Conservation (phyloP, 2,113 vertebrate species). For the Lota lota region DNA sequence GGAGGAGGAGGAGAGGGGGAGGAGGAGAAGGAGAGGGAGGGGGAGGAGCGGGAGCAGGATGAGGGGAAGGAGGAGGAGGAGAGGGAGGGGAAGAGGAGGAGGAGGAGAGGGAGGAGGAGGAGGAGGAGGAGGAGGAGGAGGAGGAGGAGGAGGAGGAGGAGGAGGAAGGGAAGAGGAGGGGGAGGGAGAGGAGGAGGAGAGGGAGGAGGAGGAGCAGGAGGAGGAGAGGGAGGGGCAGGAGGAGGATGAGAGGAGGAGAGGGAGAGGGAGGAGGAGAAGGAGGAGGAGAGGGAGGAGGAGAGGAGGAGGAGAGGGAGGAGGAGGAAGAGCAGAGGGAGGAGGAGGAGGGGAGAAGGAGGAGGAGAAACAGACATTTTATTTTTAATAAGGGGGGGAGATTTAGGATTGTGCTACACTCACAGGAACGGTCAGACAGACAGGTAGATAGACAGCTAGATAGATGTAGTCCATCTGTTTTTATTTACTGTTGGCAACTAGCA, state of each 20-base stretch:
- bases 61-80: too few species aligned
- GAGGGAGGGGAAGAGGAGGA: background rate
- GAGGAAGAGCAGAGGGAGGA: background rate
- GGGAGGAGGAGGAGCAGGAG: background rate
- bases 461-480: background rate
- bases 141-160: background rate
- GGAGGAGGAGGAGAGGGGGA: slow-evolving; percentile 4
- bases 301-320: background rate
- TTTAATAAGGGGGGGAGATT: background rate
- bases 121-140: background rate
- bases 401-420: background rate
- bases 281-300: background rate
- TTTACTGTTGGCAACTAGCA: too few species aligned
- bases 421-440: background rate
- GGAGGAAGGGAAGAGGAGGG: too few species aligned
- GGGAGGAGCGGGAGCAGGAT: background rate
- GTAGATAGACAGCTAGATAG: background rate
- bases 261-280: background rate
- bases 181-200: background rate
- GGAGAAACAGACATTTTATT: background rate
- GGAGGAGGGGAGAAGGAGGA: background rate
- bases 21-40: background rate
- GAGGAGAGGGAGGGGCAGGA: too few species aligned
- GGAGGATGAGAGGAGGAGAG: background rate
- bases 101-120: background rate